Evolutionary conservation across 2,888 invertebrate genomes (phyloP).

Genomic region (Mesochorus sp.): DNA sequence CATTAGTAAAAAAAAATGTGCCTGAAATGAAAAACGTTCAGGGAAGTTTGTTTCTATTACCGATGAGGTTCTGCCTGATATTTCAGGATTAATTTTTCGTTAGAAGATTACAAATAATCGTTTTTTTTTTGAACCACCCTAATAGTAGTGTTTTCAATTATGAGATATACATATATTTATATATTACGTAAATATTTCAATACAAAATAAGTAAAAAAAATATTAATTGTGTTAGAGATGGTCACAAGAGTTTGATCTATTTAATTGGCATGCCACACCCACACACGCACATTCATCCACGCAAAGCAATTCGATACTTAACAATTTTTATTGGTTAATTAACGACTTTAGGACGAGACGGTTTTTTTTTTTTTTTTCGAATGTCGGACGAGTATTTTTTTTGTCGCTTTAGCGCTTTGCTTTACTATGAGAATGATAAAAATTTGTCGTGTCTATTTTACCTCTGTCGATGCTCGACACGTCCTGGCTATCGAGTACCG

Average conservation of each 20-base stretch:
- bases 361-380: constrained; percentile 43
- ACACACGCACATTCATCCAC: too few species aligned
- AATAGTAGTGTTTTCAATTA: too few species aligned
- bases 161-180: constrained; percentile 4
- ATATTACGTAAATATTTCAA: constrained; percentile 15
- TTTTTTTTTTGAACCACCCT: too few species aligned
- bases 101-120: too few species aligned
- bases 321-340: constrained; percentile 29
- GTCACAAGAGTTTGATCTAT: constrained; percentile 80
- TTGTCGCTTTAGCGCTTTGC: not conserved
- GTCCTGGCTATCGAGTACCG: constrained; percentile 91
- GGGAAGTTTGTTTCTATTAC: not conserved
- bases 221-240: constrained; percentile 76
- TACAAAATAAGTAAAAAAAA: not conserved
- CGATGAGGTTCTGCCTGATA: too few species aligned
- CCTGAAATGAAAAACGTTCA: too few species aligned
- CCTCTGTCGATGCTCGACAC: constrained; percentile 92
- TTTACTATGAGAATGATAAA: not conserved
- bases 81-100: too few species aligned
- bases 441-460: constrained; percentile 76
- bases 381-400: constrained; percentile 17
- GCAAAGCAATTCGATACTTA: constrained; percentile 53
- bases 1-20: too few species aligned
- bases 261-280: constrained; percentile 69
- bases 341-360: constrained; percentile 56